Evolutionary conservation across 2,797 vertebrate species (phyloP).

Genomic region (Oryzias sinensis): DNA sequence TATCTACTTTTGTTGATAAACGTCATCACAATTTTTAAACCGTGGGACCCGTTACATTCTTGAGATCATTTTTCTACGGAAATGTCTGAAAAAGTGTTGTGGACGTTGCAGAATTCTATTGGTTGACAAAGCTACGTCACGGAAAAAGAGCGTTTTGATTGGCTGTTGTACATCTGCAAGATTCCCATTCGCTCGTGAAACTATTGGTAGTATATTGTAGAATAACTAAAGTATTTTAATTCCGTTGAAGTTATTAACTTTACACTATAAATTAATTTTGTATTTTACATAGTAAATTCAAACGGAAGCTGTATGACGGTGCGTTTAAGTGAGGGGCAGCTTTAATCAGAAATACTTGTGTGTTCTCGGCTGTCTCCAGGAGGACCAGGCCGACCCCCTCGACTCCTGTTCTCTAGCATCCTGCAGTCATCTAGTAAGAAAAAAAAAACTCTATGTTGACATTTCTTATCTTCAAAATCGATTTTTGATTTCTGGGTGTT

Average conservation of each 20-base stretch:
- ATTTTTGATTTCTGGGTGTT: not conserved
- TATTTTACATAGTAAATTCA: not conserved
- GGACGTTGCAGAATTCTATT: conserved; percentile 54
- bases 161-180: conserved; percentile 20
- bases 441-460: conserved; percentile 3
- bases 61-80: conserved; percentile 4
- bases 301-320: not conserved
- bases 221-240: conserved; percentile 21
- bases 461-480: too few species aligned
- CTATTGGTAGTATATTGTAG: conserved; percentile 15
- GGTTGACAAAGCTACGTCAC: conserved; percentile 25
- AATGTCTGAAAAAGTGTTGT: not conserved
- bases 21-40: too few species aligned
- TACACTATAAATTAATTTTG: not conserved
- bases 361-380: conserved; percentile 14
- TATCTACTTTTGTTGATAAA: not conserved
- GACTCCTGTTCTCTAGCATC: conserved; percentile 51
- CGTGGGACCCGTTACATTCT: too few species aligned
- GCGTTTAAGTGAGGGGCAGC: not conserved
- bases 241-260: conserved; percentile 4
- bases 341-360: too few species aligned
- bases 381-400: conserved; percentile 53
- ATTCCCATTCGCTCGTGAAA: conserved; percentile 22
- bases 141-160: conserved; percentile 31
- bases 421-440: conserved; percentile 63